phyloP scores from a whole-genome alignment of 2,888 invertebrate genomes.

The Cephalotes varians region DNA sequence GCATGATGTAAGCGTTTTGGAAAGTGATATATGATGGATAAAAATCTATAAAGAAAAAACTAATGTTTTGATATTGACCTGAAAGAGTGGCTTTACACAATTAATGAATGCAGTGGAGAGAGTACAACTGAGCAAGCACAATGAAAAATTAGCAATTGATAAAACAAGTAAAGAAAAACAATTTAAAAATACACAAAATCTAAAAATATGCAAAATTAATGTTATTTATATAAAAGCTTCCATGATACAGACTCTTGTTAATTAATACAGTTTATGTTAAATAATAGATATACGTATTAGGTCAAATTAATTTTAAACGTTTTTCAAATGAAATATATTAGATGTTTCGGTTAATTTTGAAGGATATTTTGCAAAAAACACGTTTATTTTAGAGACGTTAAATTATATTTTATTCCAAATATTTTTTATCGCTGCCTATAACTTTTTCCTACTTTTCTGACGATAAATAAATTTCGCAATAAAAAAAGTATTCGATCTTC shows the following conservation, averaged over 20 bases:
- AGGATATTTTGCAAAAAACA: too few relatives aligned
- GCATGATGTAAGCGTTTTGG: not conserved
- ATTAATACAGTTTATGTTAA: too few relatives aligned
- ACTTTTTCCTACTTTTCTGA: too few relatives aligned
- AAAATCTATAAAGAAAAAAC: conserved; percentile 37
- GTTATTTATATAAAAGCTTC: not conserved
- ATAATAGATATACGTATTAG: too few relatives aligned
- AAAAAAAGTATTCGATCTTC: too few relatives aligned
- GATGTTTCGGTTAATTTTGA: too few relatives aligned
- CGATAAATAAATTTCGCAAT: too few relatives aligned
- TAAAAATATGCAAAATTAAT: not conserved
- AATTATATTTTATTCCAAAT: too few relatives aligned
- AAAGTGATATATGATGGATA: conserved; percentile 36
- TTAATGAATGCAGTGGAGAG: conserved; percentile 18
- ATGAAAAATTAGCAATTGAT: not conserved
- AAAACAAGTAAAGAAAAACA: not conserved
- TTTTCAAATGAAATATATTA: too few relatives aligned
- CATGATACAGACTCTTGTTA: not conserved
- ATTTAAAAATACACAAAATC: conserved; percentile 17
- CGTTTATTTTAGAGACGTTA: too few relatives aligned
- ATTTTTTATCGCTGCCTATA: too few relatives aligned
- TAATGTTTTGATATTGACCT: conserved; percentile 24
- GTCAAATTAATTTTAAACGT: too few relatives aligned
- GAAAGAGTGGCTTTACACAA: conserved; percentile 15
- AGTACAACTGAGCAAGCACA: not conserved